Conservation (phyloP, 2,888 invertebrate species). For the Anthophora plumipes region DNA sequence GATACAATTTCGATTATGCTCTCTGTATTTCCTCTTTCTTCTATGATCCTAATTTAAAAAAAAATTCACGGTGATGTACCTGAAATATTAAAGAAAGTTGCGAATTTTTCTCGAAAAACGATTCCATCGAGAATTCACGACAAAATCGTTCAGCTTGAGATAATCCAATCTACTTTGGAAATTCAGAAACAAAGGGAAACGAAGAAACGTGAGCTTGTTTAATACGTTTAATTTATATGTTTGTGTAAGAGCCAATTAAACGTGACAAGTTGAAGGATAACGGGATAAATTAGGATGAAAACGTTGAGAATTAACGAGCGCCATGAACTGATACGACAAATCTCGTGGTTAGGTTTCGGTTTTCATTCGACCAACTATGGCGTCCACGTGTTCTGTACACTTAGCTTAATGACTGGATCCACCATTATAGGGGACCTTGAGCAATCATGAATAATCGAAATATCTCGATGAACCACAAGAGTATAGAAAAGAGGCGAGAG, state of each 20-base stretch:
- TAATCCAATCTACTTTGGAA: too few species aligned
- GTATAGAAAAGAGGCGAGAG: neutral
- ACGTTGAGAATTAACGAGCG: slow-evolving; percentile 66
- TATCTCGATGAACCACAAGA: slow-evolving; percentile 60
- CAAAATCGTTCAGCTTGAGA: too few species aligned
- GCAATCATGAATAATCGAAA: slow-evolving; percentile 71
- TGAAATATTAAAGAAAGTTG: too few species aligned
- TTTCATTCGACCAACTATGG: slow-evolving; percentile 28
- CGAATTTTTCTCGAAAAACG: too few species aligned
- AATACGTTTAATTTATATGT: slow-evolving; percentile 64
- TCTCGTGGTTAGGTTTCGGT: slow-evolving; percentile 53
- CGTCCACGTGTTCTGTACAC: slow-evolving; percentile 51
- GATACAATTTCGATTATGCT: too few species aligned
- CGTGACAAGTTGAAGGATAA: slow-evolving; percentile 62
- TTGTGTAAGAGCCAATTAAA: slow-evolving; percentile 74
- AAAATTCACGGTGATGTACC: too few species aligned
- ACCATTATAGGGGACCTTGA: slow-evolving; percentile 47
- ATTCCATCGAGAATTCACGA: too few species aligned
- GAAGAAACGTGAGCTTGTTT: slow-evolving; percentile 35
- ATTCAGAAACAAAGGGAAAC: slow-evolving; percentile 47
- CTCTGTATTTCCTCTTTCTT: too few species aligned
- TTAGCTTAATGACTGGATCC: slow-evolving; percentile 60
- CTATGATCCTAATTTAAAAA: too few species aligned
- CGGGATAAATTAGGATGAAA: slow-evolving; percentile 70
- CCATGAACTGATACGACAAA: slow-evolving; percentile 45